phyloP scores from a whole-genome alignment of 2,888 invertebrate species.

The Drosophila parthenogenetica region DNA sequence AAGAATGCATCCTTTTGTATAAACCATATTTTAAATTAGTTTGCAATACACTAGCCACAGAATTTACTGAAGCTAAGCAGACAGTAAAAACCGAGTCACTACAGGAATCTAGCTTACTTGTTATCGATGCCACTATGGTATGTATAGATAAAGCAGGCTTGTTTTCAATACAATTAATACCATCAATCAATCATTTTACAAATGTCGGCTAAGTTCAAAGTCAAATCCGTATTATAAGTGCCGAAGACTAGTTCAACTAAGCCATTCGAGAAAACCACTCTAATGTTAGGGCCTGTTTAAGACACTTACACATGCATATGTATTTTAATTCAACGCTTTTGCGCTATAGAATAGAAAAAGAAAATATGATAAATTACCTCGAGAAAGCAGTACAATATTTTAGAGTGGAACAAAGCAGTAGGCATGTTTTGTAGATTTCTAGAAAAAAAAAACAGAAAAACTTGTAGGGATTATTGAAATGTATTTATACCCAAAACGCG shows the following conservation, averaged over 20 bases:
- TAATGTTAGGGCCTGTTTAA: conserved; percentile 58
- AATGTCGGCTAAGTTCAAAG: conserved; percentile 84
- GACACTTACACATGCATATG: conserved; percentile 82
- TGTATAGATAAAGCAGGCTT: conserved; percentile 47
- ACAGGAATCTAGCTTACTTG: neutral
- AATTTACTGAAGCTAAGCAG: neutral
- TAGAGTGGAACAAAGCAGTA: conserved; percentile 52
- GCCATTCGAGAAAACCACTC: conserved; percentile 19
- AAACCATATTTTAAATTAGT: too few relatives aligned
- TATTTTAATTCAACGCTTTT: conserved; percentile 82
- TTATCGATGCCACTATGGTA: conserved; percentile 26
- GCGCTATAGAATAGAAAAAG: conserved; percentile 43
- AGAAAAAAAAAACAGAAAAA: conserved; percentile 22
- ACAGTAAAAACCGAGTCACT: too few relatives aligned
- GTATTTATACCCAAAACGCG: conserved; percentile 37
- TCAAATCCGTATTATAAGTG: conserved; percentile 22
- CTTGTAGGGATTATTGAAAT: conserved; percentile 63
- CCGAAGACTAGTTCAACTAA: conserved; percentile 37
- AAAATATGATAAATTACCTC: conserved; percentile 80
- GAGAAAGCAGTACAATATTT: conserved; percentile 79
- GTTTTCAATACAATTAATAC: conserved; percentile 83
- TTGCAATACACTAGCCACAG: neutral
- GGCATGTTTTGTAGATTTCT: conserved; percentile 51
- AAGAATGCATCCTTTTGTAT: too few relatives aligned
- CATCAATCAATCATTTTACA: conserved; percentile 84